phyloP scores from a whole-genome alignment of 2,888 invertebrate species.

The Pilophorus perplexus region DNA sequence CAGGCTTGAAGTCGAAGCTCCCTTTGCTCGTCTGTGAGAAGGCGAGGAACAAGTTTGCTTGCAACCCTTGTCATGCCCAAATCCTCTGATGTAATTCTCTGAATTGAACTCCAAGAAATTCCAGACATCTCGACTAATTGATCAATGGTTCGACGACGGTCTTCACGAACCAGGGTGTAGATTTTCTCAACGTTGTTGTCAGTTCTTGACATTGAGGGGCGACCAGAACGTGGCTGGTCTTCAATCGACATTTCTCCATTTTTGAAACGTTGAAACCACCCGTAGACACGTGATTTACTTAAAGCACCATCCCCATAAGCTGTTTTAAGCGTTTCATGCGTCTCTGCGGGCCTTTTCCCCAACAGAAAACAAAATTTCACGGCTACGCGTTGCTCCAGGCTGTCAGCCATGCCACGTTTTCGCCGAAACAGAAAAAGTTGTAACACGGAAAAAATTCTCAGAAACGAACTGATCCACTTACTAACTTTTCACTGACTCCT shows the following conservation, averaged over 20 bases:
- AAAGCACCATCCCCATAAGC: constrained; percentile 23
- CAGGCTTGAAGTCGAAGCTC: neutral
- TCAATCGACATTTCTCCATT: constrained; percentile 20
- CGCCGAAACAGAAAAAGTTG: no score
- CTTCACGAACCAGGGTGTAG: constrained; percentile 23
- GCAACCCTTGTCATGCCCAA: constrained; percentile 10
- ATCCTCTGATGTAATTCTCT: constrained; percentile 2
- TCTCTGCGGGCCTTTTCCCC: constrained; percentile 35
- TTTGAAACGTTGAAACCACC: no score
- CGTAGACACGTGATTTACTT: constrained; percentile 25
- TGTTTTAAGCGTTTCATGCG: constrained; percentile 31
- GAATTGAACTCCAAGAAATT: neutral
- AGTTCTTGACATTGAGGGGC: constrained; percentile 25
- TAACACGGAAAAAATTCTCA: no score
- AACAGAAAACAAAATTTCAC: constrained; percentile 36
- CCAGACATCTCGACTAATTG: neutral
- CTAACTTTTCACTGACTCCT: no score
- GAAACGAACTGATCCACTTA: no score
- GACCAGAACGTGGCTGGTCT: constrained; percentile 28
- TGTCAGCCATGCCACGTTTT: no score
- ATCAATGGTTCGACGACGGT: neutral
- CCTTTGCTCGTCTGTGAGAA: constrained; percentile 19
- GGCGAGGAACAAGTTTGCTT: constrained; percentile 37
- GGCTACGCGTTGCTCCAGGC: constrained; percentile 23
- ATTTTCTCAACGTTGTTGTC: constrained; percentile 41